Base-by-base conservation (phyloP, 2,797 vertebrate species). In the Clarias laeviceps region DNA sequence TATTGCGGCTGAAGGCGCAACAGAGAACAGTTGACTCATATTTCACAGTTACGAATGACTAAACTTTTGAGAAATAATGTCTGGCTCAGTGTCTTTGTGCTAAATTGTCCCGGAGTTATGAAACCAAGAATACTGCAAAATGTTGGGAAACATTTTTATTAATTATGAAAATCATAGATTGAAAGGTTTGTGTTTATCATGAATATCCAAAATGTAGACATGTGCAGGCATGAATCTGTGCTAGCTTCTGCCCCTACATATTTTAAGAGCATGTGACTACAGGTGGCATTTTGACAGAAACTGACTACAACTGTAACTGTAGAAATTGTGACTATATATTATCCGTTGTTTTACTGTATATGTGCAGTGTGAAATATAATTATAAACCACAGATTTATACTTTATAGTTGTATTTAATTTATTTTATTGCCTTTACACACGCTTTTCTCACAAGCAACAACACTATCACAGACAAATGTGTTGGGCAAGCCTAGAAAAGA, bases 31-130 rank as follows among this genome's bases (percentile, higher is more conserved):
- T 34, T 32, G 74, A 34, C 40, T 64, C 56, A 83, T 29, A 87
- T 62, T 81, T 83, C 68, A 80, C 69, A 85, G 78, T 80, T 62
- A 72, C 77, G 3, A 80, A 85, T 69, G 73, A 86, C 64, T 85
- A 82, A 78, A 78, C 34, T 32, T 57, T 74, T 80, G 24, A 62
- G 54, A 29, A 80, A 79, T 68, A 69, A 77, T 82, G n/a, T 80
- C 78, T 65, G 78, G 78, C 61, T 80, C n/a, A 29, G 34, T 65
- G 18, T 85, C 32, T 80, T 37, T 80, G 62, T 59, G 37, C 40
- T 66, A 27, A 66, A 70, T 40, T 64, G 24, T 80, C 37, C 37
- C 77, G 3, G 59, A 24, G 61, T 77, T 64, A 74, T 72, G 22
- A 68, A 81, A 32, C 3, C 27, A 83, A 76, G 59, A 32, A 74